A percentile compares a stretch with the other conserved stretches of the same genome.
Conservation (phyloP, 2,888 invertebrate genomes). For the Falcaria lacertinaria region DNA sequence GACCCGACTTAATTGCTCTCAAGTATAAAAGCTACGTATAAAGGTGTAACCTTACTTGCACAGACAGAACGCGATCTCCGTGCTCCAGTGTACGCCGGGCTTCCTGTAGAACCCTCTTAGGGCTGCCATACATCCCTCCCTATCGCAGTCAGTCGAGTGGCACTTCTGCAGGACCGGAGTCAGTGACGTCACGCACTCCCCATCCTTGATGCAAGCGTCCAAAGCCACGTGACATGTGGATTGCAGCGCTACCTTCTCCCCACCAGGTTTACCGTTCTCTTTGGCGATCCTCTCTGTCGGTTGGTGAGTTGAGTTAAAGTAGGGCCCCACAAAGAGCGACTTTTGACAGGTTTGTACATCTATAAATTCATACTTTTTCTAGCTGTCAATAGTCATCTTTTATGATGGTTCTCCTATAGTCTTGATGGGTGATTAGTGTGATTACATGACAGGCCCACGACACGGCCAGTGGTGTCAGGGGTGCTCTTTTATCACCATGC, state of each 20-base stretch:
- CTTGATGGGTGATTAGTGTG: too few species aligned
- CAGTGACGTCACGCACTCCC: constrained; percentile 87
- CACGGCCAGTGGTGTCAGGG: too few species aligned
- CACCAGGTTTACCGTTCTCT: constrained; percentile 78
- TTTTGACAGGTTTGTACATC: too few species aligned
- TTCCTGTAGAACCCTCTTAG: constrained; percentile 92
- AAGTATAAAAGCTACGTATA: background rate
- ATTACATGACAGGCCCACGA: too few species aligned
- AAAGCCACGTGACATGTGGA: constrained; percentile 93
- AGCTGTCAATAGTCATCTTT: too few species aligned
- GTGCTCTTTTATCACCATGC: too few species aligned
- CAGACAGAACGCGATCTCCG: constrained; percentile 94
- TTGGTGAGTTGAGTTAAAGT: constrained; percentile 47
- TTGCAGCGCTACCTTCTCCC: constrained; percentile 82
- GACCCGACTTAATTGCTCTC: too few species aligned
- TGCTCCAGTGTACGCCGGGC: constrained; percentile 88
- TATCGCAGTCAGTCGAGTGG: constrained; percentile 84
- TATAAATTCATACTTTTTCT: too few species aligned
- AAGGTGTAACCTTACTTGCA: constrained; percentile 87
- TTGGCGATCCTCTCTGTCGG: constrained; percentile 76
- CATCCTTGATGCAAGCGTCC: constrained; percentile 89
- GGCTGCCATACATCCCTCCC: constrained; percentile 93
- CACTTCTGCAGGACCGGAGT: constrained; percentile 93
- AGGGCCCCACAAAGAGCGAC: constrained; percentile 20
- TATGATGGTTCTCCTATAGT: too few species aligned